Evolutionary conservation across 2,113 vertebrate genomes (phyloP), one percentile per base, ranked within the genome.

Genomic region (Saiga tatarica): DNA sequence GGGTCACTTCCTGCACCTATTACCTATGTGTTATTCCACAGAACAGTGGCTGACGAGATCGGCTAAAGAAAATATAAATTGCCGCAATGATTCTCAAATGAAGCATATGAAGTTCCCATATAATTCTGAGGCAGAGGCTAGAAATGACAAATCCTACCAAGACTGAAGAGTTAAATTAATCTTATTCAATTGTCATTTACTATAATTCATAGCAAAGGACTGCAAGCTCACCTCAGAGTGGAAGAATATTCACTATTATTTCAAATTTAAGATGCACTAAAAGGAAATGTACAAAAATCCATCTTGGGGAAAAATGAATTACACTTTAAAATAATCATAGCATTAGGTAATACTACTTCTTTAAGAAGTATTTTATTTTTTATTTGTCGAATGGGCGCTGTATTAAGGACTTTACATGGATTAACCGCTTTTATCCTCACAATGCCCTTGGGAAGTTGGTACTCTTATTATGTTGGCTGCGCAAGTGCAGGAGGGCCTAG

Each of bases 131-230:
- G 74, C 23, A 28, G 78, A 96, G 86, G 50, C 45, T 74, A 33
- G 94, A 78, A 97, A 89, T 74, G 97, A 96, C 6, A 94, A 36
- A 42, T 21, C 57, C 23, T 50, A 87, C 53, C 25, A 45, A 64
- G 67, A 95, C 88, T 81, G 88, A 42, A 93, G 39, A 98, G 57
- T 59, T 93, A 55, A 89, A 74, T 81, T 95, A 86, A 60, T 96
- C 62, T 96, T 88, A 76, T 93, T 62, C 84, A 96, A 88, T 26
- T 79, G 60, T 91, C 97, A 97, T 96, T 84, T 87, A 83, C 21
- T 91, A 64, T 79, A 55, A 89, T 82, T 93, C 83, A 97, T 95
- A 36, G 33, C 96, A 88, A 92, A 85, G 45, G 30, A 10, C 15
- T 45, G 26, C 0, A 83, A 89, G 89, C 9, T 90, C 16, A 21